phyloP scores from a whole-genome alignment of 2,797 vertebrate species.

The Cuculus canorus region DNA sequence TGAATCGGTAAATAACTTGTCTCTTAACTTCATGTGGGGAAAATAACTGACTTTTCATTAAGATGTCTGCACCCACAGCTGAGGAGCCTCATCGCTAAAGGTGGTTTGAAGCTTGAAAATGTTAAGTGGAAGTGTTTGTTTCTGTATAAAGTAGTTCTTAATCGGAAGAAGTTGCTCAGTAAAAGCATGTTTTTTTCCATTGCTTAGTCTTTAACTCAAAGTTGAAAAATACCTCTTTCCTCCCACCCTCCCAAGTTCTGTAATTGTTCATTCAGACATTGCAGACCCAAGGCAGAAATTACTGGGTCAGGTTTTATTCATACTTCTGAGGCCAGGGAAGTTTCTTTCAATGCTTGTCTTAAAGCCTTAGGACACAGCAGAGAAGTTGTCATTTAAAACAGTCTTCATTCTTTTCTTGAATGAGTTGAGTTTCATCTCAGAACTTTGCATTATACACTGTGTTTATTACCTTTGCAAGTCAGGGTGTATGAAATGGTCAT shows the following conservation, averaged over 20 bases:
- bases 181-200: background rate
- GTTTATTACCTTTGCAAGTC: background rate
- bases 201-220: background rate
- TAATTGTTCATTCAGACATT: background rate
- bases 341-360: background rate
- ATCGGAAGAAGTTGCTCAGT: background rate
- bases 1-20: background rate
- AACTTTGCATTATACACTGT: background rate
- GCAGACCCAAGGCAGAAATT: background rate
- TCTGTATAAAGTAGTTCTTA: background rate
- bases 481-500: background rate
- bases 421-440: background rate
- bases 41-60: background rate
- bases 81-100: background rate
- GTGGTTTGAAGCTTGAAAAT: background rate
- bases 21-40: background rate
- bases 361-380: background rate
- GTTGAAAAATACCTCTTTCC: background rate
- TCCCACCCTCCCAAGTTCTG: background rate
- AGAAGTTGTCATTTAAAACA: background rate
- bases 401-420: background rate
- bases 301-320: background rate
- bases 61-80: background rate
- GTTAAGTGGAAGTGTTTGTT: background rate
- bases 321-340: background rate